Evolutionary conservation across 1,140 invertebrate genomes (phyloP), one percentile per base, ranked within the genome.

Genomic region (Drosophila sp.): DNA sequence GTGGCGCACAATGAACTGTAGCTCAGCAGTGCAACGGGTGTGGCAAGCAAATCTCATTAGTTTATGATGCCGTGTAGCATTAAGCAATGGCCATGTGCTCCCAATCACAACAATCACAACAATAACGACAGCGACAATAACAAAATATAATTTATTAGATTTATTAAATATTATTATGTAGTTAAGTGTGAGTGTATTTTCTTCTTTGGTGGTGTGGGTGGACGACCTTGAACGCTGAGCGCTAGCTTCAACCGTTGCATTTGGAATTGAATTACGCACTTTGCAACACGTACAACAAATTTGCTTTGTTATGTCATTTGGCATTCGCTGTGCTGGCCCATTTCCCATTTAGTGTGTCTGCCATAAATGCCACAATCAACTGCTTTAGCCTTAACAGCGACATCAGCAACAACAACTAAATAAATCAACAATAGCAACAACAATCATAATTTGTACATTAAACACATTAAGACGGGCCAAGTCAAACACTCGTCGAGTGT

Each of bases 381-480:
- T 57, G 57, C 57, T 62, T 57, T 74, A 82, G 62, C 45, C 73
- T 46, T 51, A 53, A 18, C 43, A 18, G 11, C 41, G 41, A 21
- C 32, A 25, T 36, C 56, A 56, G 11, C 41, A 48, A 21, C 32
- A 25, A 41, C 56, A 56, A 16, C 56, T 18, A 57, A 11, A 46
- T 36, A 61, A 38, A 45, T 2, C 21, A 21, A 21, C 40, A 50
- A 41, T 18, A 46, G 13, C 32, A 66, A 25, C 27, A 36, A 8
- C 40, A 76, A 76, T 72, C 59, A 78, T 89, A 89, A 89, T 89
- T 89, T 83, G 76, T 78, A 83, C 80, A 80, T 89, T 89, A 89
- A 81, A 73, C 76, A 70, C 83, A 89, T 89, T 89, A 89, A 57
- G 73, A 66, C 58, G 16, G 25, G 74, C 21, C 50, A 61, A 50